Conservation (phyloP, 2,113 vertebrate species). For the Poeciliopsis turrubarensis region DNA sequence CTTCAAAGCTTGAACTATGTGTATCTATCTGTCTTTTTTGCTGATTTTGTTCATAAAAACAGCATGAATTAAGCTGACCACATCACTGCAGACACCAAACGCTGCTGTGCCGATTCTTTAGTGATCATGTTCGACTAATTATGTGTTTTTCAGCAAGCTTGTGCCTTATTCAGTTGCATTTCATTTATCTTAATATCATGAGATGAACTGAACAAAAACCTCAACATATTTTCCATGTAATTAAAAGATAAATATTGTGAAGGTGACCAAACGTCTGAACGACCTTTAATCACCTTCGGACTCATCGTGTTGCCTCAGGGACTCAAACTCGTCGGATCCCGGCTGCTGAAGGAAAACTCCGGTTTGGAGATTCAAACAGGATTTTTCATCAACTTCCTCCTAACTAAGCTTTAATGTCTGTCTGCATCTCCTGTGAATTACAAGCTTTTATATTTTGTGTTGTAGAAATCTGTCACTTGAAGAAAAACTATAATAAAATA, state of each 20-base stretch:
- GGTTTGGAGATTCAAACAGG: not conserved
- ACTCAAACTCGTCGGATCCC: not conserved
- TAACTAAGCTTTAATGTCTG: slow-evolving; percentile 15
- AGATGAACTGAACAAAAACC: not conserved
- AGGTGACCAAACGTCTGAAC: too few species aligned
- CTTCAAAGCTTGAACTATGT: too few species aligned
- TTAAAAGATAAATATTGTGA: not conserved
- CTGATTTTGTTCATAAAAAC: too few species aligned
- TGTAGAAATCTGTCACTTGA: slow-evolving; percentile 22
- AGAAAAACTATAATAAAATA: slow-evolving; percentile 50
- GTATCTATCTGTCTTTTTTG: too few species aligned
- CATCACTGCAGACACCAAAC: too few species aligned
- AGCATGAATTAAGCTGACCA: too few species aligned
- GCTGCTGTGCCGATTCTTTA: too few species aligned
- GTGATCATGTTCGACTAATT: too few species aligned
- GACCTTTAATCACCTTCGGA: not conserved
- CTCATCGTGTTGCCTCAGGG: not conserved
- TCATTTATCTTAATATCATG: too few species aligned
- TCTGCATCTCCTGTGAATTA: slow-evolving; percentile 26
- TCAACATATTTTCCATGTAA: not conserved
- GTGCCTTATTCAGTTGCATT: not conserved
- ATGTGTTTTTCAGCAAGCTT: not conserved
- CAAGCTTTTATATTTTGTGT: slow-evolving; percentile 48
- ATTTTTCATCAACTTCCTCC: not conserved
- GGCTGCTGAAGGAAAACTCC: too few species aligned